These are phyloP conservation scores for Leucophenga varia DNA, from an alignment of 1,140 invertebrate genomes.

Conservation along the genomic window DNA sequence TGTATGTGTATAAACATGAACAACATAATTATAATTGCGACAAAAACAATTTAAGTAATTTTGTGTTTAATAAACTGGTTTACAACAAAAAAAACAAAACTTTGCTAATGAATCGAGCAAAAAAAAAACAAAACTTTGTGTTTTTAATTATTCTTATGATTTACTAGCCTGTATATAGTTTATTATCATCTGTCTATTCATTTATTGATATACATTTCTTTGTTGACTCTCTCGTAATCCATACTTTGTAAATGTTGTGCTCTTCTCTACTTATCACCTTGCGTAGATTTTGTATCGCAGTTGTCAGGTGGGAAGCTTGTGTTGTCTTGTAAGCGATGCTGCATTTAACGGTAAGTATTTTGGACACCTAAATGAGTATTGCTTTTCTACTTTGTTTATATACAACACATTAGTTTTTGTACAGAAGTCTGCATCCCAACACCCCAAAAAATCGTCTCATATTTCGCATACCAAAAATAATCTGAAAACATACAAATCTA, in stretches of 20 bases:
- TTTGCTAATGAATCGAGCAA: constrained; percentile 40
- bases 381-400: no score
- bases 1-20: constrained; percentile 27
- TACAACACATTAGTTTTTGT: constrained; percentile 2
- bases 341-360: constrained; percentile 17
- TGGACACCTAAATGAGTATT: not conserved
- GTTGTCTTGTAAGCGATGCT: constrained; percentile 24
- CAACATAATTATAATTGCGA: constrained; percentile 28
- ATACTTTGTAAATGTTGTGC: constrained; percentile 27
- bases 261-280: constrained; percentile 27
- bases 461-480: constrained; percentile 39
- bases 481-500: constrained; percentile 21
- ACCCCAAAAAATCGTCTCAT: constrained; percentile 8
- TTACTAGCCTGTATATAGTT: constrained; percentile 22
- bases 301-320: constrained; percentile 9
- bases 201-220: constrained; percentile 8
- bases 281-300: constrained; percentile 15
- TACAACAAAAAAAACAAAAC: no score
- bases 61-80: constrained; percentile 48
- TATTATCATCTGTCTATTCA: constrained; percentile 11
- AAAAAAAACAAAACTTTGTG: constrained; percentile 30
- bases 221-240: constrained; percentile 20
- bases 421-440: constrained; percentile 16
- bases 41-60: constrained; percentile 41
- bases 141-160: constrained; percentile 29